These are phyloP conservation scores for Thripadectes ignobilis DNA, from an alignment of 2,797 vertebrate genomes.

Conservation along the genomic window DNA sequence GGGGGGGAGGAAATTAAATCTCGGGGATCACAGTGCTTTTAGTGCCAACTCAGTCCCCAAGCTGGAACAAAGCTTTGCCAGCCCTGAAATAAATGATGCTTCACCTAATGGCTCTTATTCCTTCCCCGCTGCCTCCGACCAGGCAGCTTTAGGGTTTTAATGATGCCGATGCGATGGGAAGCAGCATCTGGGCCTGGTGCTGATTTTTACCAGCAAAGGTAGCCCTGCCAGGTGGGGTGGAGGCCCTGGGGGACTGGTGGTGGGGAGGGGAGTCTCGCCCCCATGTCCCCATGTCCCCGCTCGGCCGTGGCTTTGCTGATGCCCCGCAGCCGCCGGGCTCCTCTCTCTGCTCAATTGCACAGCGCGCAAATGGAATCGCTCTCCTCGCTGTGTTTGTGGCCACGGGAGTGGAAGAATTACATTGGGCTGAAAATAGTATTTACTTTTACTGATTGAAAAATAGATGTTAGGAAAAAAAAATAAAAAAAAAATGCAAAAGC, in stretches of 20 bases:
- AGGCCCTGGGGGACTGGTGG: background rate
- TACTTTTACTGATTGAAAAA: slow-evolving; percentile 75
- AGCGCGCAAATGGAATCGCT: slow-evolving; percentile 61
- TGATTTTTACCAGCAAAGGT: background rate
- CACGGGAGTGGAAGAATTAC: slow-evolving; percentile 73
- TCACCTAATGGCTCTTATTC: slow-evolving; percentile 47
- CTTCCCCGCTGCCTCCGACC: slow-evolving; percentile 24
- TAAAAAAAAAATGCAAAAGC: slow-evolving; percentile 57
- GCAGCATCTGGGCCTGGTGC: background rate
- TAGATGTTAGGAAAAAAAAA: slow-evolving; percentile 66
- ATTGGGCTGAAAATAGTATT: slow-evolving; percentile 73
- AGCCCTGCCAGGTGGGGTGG: background rate
- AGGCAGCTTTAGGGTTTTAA: slow-evolving; percentile 43
- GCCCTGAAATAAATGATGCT: slow-evolving; percentile 46
- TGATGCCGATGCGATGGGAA: background rate
- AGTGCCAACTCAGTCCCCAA: slow-evolving; percentile 39
- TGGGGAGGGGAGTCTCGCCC: background rate
- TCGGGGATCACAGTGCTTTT: background rate
- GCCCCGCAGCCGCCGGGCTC: slow-evolving; percentile 47
- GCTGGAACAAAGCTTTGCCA: slow-evolving; percentile 63
- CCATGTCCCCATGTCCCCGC: background rate
- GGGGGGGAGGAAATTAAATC: background rate
- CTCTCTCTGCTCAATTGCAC: slow-evolving; percentile 72
- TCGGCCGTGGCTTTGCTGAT: slow-evolving; percentile 9
- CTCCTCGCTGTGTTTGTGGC: slow-evolving; percentile 61